Base-by-base conservation (phyloP, 2,888 invertebrate genomes). In the Chloromyia formosa region DNA sequence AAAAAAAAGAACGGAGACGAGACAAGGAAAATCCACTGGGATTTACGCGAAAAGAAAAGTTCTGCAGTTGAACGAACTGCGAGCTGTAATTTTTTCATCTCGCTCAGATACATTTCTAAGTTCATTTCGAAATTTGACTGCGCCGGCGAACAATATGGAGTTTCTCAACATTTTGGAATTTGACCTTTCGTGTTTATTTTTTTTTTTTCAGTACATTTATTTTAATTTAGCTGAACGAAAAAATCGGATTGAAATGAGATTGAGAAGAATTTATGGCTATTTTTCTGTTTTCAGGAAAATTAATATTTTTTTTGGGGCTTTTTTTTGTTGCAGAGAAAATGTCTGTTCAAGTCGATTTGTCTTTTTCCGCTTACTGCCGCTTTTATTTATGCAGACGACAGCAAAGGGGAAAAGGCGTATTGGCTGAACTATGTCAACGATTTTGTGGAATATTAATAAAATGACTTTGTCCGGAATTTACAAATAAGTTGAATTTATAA, bases 321-420 rank as follows among this genome's bases (percentile, higher is more conserved):
- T n/a, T n/a, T n/a, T n/a, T n/a, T n/a, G n/a, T n/a, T n/a, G n/a
- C 27, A 35, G 27, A 35, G 2, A 2, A 35, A 35, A 35, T 35
- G 2, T 16, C 49, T 40, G 56, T 84, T 84, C 83, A 81, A 81
- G 84, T 84, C 82, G 83, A 84, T 84, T 83, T 85, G 85, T 85
- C 85, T 85, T 85, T 85, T 85, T 85, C 85, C 85, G 85, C 85
- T 85, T 85, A 85, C 85, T 85, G 85, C 81, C 85, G 84, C 84
- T 84, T 80, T 22, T 58, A n/a, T 45, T 69, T 81, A 77, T 81
- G 7, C 2, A 81, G 83, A 81, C 84, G 85, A 83, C 85, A 85
- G 85, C 83, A 84, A 85, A 84, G 84, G 83, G 85, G 82, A 85
- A 85, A 82, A 83, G 85, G 82, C 85, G 83, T 81, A 85, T 85